Evolutionary conservation across 2,888 invertebrate genomes (phyloP).

Genomic region (Pilophorus perplexus): DNA sequence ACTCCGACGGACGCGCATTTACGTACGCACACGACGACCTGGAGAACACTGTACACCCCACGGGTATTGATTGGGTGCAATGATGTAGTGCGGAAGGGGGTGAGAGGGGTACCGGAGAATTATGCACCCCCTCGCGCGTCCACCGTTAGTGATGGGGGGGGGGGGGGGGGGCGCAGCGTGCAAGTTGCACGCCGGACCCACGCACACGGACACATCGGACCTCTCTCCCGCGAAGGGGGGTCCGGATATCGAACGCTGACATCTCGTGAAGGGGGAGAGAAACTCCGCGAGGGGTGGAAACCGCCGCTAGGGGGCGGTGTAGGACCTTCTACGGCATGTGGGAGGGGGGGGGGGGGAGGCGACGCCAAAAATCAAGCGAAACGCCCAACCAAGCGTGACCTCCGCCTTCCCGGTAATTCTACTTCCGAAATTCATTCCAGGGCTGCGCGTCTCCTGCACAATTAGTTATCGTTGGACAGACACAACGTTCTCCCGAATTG

Average conservation of each 20-base stretch:
- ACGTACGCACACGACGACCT: conserved; percentile 3
- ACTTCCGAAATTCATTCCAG: conserved; percentile 35
- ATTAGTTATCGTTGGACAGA: conserved; percentile 17
- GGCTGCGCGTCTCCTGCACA: neutral
- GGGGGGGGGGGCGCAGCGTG: no score
- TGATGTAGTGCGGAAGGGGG: conserved; percentile 33
- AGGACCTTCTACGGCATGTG: neutral
- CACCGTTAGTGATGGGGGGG: no score
- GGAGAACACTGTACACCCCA: conserved; percentile 32
- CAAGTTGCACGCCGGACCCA: conserved; percentile 14
- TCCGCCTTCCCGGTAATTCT: conserved; percentile 27
- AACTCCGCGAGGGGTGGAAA: neutral
- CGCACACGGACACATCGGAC: conserved; percentile 30
- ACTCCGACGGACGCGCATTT: conserved; percentile 10
- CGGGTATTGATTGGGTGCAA: conserved; percentile 40
- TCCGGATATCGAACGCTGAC: conserved; percentile 39
- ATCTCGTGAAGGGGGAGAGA: conserved; percentile 20
- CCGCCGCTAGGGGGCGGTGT: neutral
- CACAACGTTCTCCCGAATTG: neutral
- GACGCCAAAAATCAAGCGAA: conserved; percentile 39
- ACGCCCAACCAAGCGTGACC: conserved; percentile 31
- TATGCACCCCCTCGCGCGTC: conserved; percentile 35
- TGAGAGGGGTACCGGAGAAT: conserved; percentile 24
- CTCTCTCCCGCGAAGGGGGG: conserved; percentile 12
- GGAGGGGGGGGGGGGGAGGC: neutral